Evolutionary conservation across 1,140 invertebrate genomes (phyloP).

Genomic region (Zaprionus africanus): DNA sequence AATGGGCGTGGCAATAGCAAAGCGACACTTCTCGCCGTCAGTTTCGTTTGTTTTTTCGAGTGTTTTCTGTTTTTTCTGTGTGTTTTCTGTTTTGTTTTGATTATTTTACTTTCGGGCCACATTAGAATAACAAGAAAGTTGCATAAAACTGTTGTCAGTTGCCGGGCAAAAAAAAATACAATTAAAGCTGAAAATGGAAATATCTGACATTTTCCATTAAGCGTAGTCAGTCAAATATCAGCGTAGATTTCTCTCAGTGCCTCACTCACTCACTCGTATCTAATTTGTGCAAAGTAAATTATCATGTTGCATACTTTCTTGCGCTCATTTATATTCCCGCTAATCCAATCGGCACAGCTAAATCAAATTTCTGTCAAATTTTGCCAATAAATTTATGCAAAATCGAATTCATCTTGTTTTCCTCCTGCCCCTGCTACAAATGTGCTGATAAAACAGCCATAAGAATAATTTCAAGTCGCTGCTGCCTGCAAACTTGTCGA

Average conservation of each 20-base stretch:
- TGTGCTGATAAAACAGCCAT: slow-evolving; percentile 35
- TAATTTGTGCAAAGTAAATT: slow-evolving; percentile 26
- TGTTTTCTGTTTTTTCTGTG: slow-evolving; percentile 1
- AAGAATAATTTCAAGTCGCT: slow-evolving; percentile 42
- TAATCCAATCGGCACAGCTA: slow-evolving; percentile 46
- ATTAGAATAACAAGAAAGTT: slow-evolving; percentile 41
- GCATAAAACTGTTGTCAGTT: slow-evolving; percentile 5
- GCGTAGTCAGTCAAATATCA: neutral
- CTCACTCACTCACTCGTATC: neutral
- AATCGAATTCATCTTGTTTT: slow-evolving; percentile 34
- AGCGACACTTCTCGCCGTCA: slow-evolving; percentile 59
- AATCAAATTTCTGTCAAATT: slow-evolving; percentile 54
- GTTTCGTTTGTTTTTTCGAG: slow-evolving; percentile 49
- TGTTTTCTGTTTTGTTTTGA: slow-evolving; percentile 10
- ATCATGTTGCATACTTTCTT: slow-evolving; percentile 27
- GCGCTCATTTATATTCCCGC: slow-evolving; percentile 24
- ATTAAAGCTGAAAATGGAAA: neutral
- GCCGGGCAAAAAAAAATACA: neutral
- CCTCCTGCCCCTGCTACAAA: slow-evolving; percentile 15
- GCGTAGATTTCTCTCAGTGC: neutral
- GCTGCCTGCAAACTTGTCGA: slow-evolving; percentile 49
- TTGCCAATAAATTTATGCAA: slow-evolving; percentile 45
- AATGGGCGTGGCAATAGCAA: slow-evolving; percentile 53
- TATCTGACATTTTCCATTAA: neutral
- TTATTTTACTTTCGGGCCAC: slow-evolving; percentile 37